Conservation (phyloP, 2,888 invertebrate species). For the Carcina quercana region DNA sequence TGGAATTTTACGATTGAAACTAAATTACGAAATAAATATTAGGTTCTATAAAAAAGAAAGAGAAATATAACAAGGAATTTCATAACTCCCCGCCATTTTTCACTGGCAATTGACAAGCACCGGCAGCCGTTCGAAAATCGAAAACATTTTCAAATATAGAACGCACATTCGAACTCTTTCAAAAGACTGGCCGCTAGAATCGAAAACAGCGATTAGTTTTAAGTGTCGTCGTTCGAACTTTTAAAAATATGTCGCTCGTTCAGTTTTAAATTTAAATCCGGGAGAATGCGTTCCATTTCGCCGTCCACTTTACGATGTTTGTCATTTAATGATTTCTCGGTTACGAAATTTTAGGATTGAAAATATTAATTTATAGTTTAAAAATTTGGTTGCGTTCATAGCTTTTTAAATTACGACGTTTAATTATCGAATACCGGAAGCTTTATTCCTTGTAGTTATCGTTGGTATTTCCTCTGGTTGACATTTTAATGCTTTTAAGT, state of each 20-base stretch:
- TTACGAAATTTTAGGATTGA: constrained; percentile 49
- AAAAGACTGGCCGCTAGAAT: constrained; percentile 62
- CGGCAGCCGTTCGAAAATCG: constrained; percentile 63
- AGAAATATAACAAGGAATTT: constrained; percentile 38
- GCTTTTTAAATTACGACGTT: constrained; percentile 2
- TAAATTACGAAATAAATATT: background rate
- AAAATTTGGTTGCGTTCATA: background rate
- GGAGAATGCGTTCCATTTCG: constrained; percentile 65
- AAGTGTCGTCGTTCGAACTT: constrained; percentile 68
- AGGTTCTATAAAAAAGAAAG: constrained; percentile 6
- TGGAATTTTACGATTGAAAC: no score
- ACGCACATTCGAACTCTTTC: constrained; percentile 63
- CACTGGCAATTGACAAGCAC: constrained; percentile 47
- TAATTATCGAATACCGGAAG: constrained; percentile 7
- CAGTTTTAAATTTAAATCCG: constrained; percentile 63
- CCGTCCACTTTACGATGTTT: constrained; percentile 67
- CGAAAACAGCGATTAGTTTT: constrained; percentile 74
- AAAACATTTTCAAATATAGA: constrained; percentile 69
- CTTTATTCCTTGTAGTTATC: constrained; percentile 5
- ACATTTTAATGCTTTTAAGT: constrained; percentile 17
- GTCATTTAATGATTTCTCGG: constrained; percentile 57
- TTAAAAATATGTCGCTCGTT: constrained; percentile 72
- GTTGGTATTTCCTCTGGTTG: constrained; percentile 10
- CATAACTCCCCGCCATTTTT: constrained; percentile 44
- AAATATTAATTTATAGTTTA: constrained; percentile 46